Conservation (phyloP, 2,797 vertebrate species). For the Danio kyathit region DNA sequence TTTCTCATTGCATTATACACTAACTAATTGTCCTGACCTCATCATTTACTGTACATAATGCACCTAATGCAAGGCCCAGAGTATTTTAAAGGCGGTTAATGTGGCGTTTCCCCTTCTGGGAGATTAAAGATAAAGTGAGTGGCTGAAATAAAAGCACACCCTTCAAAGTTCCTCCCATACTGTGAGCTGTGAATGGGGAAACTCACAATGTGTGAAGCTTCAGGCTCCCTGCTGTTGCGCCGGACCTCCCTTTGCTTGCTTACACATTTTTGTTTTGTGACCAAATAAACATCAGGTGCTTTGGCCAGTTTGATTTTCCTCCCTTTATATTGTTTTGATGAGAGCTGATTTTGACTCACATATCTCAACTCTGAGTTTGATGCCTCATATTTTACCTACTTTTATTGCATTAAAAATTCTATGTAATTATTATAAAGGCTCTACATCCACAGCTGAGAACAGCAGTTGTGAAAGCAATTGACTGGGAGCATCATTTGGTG, state of each 20-base stretch:
- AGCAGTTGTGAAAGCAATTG: conserved; percentile 6
- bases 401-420: neutral
- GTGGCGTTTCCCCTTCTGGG: neutral
- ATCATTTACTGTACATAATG: neutral
- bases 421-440: neutral
- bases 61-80: neutral
- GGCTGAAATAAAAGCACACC: conserved; percentile 32
- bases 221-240: neutral
- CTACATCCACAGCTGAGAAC: neutral
- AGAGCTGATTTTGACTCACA: neutral
- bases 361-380: neutral
- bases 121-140: conserved; percentile 29
- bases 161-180: conserved; percentile 32
- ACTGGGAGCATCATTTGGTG: neutral
- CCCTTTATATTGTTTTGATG: neutral
- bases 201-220: neutral
- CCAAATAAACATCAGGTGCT: neutral
- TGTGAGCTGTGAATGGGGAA: neutral
- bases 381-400: neutral
- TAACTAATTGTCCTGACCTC: neutral
- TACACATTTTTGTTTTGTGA: neutral
- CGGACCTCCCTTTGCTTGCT: neutral
- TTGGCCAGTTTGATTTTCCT: neutral
- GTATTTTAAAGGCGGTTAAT: conserved; percentile 16
- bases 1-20: neutral